These are phyloP conservation scores for Tiaroga cobitis DNA, from an alignment of 2,797 vertebrate species.

Conservation along the genomic window DNA sequence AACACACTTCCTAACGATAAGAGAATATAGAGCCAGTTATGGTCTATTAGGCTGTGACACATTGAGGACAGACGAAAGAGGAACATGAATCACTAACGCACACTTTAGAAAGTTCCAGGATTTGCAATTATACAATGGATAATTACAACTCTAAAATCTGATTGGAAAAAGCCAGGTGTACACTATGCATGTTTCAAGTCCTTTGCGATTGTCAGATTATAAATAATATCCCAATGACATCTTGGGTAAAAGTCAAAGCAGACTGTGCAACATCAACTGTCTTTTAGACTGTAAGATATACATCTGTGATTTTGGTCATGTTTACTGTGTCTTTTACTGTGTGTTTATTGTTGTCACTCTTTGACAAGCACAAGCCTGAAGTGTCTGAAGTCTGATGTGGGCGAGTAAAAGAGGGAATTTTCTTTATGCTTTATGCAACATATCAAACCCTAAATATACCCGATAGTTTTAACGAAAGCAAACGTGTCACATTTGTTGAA, in stretches of 20 bases:
- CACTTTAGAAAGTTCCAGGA: slow-evolving; percentile 11
- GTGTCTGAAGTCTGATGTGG: background rate
- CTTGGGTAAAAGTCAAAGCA: background rate
- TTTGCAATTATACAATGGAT: background rate
- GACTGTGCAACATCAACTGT: background rate
- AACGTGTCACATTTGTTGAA: too few relatives aligned
- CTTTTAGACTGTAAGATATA: background rate
- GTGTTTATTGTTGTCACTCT: background rate
- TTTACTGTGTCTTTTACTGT: background rate
- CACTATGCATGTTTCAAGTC: too few relatives aligned
- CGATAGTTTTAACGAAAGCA: too few relatives aligned
- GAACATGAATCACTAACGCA: slow-evolving; percentile 44
- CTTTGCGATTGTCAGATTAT: background rate
- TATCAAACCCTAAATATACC: too few relatives aligned
- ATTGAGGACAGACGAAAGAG: slow-evolving; percentile 1
- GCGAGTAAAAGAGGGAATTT: background rate
- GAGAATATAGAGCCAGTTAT: slow-evolving; percentile 73
- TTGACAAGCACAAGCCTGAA: background rate
- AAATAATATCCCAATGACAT: background rate
- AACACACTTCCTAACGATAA: slow-evolving; percentile 76
- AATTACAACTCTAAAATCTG: background rate
- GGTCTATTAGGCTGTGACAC: slow-evolving; percentile 61
- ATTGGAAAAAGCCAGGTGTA: slow-evolving; percentile 2
- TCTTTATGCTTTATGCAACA: too few relatives aligned
- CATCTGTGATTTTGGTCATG: background rate